These are phyloP conservation scores for Anoplophora glabripennis DNA, from an alignment of 1,140 invertebrate species.

Conservation along the genomic window DNA sequence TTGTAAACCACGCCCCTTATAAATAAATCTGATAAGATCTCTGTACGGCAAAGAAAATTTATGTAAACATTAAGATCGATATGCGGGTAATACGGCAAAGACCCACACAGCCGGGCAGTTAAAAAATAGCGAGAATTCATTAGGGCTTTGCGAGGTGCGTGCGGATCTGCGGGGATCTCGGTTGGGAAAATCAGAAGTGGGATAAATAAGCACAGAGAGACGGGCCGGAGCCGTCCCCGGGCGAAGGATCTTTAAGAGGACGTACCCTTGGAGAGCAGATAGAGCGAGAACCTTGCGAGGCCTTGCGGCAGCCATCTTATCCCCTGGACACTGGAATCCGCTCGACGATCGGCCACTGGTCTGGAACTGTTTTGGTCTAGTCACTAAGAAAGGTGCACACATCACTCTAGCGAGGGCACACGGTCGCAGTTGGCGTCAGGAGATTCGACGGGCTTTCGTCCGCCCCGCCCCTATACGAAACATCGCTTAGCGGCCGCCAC, in stretches of 20 bases:
- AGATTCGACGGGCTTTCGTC: conserved; percentile 11
- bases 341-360: neutral
- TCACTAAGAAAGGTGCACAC: conserved; percentile 18
- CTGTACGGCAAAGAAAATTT: too few species aligned
- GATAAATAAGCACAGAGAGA: too few species aligned
- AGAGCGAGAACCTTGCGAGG: conserved; percentile 11
- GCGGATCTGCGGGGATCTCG: too few species aligned
- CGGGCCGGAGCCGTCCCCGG: neutral
- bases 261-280: conserved; percentile 13
- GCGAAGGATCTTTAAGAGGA: conserved; percentile 5
- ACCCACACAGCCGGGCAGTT: too few species aligned
- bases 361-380: conserved; percentile 8
- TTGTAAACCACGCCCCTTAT: too few species aligned
- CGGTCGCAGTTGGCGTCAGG: conserved; percentile 15
- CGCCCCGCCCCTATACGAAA: conserved; percentile 18
- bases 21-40: too few species aligned
- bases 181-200: too few species aligned
- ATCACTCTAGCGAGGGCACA: conserved; percentile 9
- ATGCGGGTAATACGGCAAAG: too few species aligned
- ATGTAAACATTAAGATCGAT: too few species aligned
- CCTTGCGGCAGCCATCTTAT: conserved; percentile 17
- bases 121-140: too few species aligned
- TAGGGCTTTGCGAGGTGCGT: too few species aligned
- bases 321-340: conserved; percentile 3
- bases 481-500: conserved; percentile 18